Evolutionary conservation across 2,888 invertebrate species (phyloP), one percentile per base, ranked within the genome.

Genomic region (Copidosoma aretas): DNA sequence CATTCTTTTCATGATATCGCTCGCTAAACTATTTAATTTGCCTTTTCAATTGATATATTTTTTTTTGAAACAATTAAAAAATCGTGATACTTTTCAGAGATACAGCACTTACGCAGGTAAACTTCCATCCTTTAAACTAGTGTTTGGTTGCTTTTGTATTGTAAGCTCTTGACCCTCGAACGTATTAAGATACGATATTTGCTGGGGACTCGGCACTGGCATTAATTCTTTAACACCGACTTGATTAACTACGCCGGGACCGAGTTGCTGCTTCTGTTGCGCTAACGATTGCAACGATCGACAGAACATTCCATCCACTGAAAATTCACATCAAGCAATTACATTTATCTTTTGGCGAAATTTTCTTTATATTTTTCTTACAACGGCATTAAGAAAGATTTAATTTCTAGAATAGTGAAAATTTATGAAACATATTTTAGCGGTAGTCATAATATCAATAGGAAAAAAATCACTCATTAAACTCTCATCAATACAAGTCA

Each of bases 161-260:
- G 95, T 96, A 81, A 97, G 86, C 86, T 97, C 97, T 88, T 97
- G 96, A 73, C 95, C 95, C 88, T 97, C 96, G 84, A 97, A 96
- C 77, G 95, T 93, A 87, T 94, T 95, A 81, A 96, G 90, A 87
- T 96, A 97, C 77, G 94, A 95, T 82, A 97, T 95, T 88, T 95
- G 96, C 86, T 96, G 95, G 68, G 97, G 97, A 74, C 96, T 96
- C 75, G 97, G 96, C 78, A 97, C 96, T 73, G 96, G 96, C 93
- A 96, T 94, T 81, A 96, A 87, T 85, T 94, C 94, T 86, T 93
- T 93, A 70, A 87, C 88, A 69, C 84, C 84, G 21, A 67, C 67
- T 72, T 66, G 67, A 71, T 81, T 81, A 54, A 81, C 81, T 21
- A 84, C 80, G 57, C 79, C 79, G 53, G 80, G 64, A 46, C 76